Percentiles rank a stretch among this genome's conserved stretches.
Conservation (phyloP, 2,113 vertebrate species). For the Marcusenius ussheri region DNA sequence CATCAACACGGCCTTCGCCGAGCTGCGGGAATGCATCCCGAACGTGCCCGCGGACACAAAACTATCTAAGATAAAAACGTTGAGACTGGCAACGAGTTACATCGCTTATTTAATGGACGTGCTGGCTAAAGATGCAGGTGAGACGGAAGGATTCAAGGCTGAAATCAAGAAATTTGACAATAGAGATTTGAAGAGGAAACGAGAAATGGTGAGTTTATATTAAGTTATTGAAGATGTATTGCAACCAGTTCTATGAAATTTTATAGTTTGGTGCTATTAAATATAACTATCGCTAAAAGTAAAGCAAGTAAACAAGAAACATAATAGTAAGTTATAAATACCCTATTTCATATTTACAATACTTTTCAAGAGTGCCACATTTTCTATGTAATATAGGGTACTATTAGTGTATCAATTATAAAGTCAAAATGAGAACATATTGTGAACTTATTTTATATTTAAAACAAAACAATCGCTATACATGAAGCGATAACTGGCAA, state of each 20-base stretch:
- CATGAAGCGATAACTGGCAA: not conserved
- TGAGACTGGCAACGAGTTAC: slow-evolving; percentile 80
- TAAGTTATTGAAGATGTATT: not conserved
- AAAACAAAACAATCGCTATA: not conserved
- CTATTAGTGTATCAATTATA: not conserved
- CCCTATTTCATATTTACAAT: not conserved
- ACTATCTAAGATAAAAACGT: slow-evolving; percentile 81
- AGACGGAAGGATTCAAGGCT: slow-evolving; percentile 85
- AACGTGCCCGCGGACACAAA: slow-evolving; percentile 84
- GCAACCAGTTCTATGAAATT: not conserved
- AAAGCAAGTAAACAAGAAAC: not conserved
- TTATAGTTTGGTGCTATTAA: not conserved
- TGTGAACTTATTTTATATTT: not conserved
- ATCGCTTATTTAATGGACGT: slow-evolving; percentile 86
- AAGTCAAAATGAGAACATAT: not conserved
- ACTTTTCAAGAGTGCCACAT: not conserved
- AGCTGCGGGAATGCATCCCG: slow-evolving; percentile 79
- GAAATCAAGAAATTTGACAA: slow-evolving; percentile 84
- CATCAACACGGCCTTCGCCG: slow-evolving; percentile 82
- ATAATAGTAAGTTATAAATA: not conserved
- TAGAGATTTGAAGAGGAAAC: slow-evolving; percentile 80
- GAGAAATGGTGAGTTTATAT: slow-evolving; percentile 71
- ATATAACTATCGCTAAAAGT: not conserved
- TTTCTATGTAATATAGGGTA: not conserved
- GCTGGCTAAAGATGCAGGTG: slow-evolving; percentile 81